Percentiles rank a stretch among this genome's conserved stretches.
Conservation (phyloP, 2,797 vertebrate species). For the Babyrousa celebensis region DNA sequence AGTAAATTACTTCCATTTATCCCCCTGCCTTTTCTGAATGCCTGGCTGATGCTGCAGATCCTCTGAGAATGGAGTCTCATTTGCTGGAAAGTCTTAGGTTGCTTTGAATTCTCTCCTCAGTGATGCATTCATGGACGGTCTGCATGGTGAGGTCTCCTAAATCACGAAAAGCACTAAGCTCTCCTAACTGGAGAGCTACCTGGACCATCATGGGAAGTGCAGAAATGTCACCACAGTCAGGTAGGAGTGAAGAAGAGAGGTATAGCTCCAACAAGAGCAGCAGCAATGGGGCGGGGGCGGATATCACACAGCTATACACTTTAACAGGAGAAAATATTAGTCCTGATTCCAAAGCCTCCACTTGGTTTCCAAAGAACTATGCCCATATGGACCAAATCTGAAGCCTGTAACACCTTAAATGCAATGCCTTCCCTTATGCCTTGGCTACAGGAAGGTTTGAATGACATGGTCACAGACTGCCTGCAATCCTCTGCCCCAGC, state of each 20-base stretch:
- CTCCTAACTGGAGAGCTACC: not conserved
- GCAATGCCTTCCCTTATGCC: not conserved
- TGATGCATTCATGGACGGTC: not conserved
- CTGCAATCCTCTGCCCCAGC: not conserved
- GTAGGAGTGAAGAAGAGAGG: not conserved
- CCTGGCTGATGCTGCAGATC: not conserved
- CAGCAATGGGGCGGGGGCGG: no score
- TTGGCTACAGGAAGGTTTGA: not conserved
- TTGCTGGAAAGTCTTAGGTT: not conserved
- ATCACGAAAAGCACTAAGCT: not conserved
- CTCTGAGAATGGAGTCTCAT: not conserved
- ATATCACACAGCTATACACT: not conserved
- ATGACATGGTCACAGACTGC: not conserved
- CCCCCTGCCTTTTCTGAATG: slow-evolving; percentile 35
- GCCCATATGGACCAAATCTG: not conserved
- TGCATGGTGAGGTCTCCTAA: not conserved
- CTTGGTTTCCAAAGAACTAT: not conserved
- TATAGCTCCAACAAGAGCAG: not conserved
- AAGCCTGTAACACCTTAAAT: not conserved
- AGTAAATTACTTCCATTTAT: slow-evolving; percentile 70
- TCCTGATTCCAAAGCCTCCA: not conserved
- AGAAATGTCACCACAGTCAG: not conserved
- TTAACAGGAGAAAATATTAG: not conserved
- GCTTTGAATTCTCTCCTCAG: not conserved
- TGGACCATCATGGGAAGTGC: not conserved